phyloP scores from a whole-genome alignment of 2,113 vertebrate species.

The Pseudorhombus dupliciocellatus region DNA sequence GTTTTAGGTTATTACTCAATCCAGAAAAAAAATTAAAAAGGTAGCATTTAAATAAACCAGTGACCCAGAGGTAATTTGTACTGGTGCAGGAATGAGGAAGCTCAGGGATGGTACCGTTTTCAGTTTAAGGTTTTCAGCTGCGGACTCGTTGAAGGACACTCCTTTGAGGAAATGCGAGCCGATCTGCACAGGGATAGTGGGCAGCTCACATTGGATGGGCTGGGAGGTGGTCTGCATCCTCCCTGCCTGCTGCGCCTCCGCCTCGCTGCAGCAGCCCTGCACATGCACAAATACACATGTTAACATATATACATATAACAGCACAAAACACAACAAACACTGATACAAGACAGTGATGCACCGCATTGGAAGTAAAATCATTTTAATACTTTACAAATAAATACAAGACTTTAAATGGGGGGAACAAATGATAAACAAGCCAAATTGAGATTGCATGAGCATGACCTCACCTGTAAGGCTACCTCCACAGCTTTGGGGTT shows the following conservation, averaged over 20 bases:
- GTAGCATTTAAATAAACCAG: not conserved
- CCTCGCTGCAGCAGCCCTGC: conserved; percentile 96
- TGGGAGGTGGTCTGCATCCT: conserved; percentile 94
- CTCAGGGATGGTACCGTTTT: conserved; percentile 86
- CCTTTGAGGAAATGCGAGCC: conserved; percentile 96
- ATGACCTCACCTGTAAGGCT: conserved; percentile 88
- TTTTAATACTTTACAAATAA: not conserved
- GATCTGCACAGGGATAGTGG: conserved; percentile 96
- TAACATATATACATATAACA: conserved; percentile 20
- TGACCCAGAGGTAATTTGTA: not conserved
- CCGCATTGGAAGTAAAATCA: not conserved
- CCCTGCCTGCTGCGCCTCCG: conserved; percentile 96
- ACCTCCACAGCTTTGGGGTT: conserved; percentile 96
- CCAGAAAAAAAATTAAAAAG: not conserved
- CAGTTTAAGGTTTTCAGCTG: conserved; percentile 95
- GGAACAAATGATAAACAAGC: too few species aligned
- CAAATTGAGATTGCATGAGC: not conserved
- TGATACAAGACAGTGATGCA: not conserved
- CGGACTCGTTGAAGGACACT: conserved; percentile 95
- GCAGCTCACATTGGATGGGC: conserved; percentile 96
- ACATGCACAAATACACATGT: conserved; percentile 14
- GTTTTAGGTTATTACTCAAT: not conserved
- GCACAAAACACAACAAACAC: not conserved
- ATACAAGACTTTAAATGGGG: too few species aligned
- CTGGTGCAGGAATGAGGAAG: not conserved